Base-by-base conservation (phyloP, 2,797 vertebrate species). In the Rhynchotus rufescens region DNA sequence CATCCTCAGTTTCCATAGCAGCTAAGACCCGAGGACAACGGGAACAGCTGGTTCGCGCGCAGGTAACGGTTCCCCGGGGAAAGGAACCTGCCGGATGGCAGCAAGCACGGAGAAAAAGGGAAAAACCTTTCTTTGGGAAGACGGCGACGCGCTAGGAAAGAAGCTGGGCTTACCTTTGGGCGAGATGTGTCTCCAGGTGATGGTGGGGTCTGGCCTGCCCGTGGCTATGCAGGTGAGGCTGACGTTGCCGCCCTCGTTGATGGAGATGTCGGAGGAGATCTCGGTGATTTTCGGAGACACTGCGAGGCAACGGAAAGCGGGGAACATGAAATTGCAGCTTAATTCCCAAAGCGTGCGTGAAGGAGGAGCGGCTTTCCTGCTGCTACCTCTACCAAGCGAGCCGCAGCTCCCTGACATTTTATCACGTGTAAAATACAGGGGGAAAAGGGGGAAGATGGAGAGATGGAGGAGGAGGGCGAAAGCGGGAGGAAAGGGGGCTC, bases 161-260 rank as follows among this genome's bases (percentile, higher is more conserved):
- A 36, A 36, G 44, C 44, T 19, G 19, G 44, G 44, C 97, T 96
- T 98, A 98, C 98, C 98, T 98, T 98, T 98, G 65, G 98, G 98
- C 2, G 98, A 98, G 94, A 98, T 98, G 83, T 98, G 98, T 92
- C 98, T 98, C 98, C 98, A 98, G 95, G 98, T 98, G 74, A 98
- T 98, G 5, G 98, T 98, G 9, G 98, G 98, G 40, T 98, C 98
- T 72, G 98, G 98, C 89, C 98, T 97, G 61, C 98, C 98, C 4
- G 97, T 98, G 81, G 98, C 98, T 96, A 98, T 97, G 95, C 98
- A 98, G 94, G 96, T 98, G 93, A 98, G 97, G 89, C 98, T 98
- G 90, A 98, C 96, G 1, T 98, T 98, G 94, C 97, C 98, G 0
- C 98, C 98, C 95, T 98, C 98, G 0, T 98, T 98, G 91, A 98